These are phyloP conservation scores for Acanthopleura granulata DNA, from an alignment of 2,888 invertebrate species.

Conservation along the genomic window DNA sequence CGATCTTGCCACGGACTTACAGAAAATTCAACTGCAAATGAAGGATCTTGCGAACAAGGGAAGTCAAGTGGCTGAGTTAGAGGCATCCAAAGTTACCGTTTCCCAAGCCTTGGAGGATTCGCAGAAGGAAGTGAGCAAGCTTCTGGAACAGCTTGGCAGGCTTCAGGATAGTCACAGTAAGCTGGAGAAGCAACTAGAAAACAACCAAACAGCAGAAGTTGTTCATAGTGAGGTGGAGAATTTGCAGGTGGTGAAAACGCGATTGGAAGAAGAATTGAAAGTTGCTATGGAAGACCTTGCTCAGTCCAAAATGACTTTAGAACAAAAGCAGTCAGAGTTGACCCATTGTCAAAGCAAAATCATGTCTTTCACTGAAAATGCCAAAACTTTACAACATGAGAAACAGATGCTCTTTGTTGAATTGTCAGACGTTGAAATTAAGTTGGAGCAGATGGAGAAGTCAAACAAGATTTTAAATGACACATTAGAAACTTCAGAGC, in stretches of 20 bases:
- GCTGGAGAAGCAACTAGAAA: neutral
- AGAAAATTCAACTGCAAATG: neutral
- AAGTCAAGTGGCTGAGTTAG: neutral
- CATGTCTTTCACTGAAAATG: neutral
- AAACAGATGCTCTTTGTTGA: neutral
- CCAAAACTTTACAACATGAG: neutral
- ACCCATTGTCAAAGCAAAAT: neutral
- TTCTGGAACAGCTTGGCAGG: neutral
- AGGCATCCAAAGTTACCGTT: neutral
- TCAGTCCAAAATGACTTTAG: neutral
- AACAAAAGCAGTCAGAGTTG: neutral
- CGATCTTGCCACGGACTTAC: neutral
- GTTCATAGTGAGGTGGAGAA: neutral
- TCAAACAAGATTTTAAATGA: conserved; percentile 5
- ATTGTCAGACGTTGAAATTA: neutral
- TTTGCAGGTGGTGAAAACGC: neutral
- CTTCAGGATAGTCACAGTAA: neutral
- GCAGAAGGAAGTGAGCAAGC: neutral
- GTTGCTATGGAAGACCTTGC: neutral
- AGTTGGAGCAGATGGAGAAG: neutral
- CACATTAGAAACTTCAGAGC: neutral
- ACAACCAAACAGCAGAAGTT: neutral
- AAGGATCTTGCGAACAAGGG: neutral
- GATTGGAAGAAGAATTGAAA: neutral
- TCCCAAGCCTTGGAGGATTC: neutral